Evolutionary conservation across 2,113 vertebrate genomes (phyloP).

Genomic region (rabbit (Oryctolagus cuniculus)): DNA sequence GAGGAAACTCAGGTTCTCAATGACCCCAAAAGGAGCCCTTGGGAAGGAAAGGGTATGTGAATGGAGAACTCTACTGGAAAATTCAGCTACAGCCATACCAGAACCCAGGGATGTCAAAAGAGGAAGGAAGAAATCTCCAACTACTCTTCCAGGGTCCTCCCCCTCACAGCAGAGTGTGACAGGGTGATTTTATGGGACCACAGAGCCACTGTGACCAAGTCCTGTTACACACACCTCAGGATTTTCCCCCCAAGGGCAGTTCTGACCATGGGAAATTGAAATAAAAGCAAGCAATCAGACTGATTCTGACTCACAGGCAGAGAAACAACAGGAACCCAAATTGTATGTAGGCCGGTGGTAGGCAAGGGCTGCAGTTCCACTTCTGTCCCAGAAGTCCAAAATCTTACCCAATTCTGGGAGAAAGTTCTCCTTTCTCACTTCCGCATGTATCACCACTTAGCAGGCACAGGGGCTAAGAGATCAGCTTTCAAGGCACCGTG

Average conservation of each 20-base stretch:
- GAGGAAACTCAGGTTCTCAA: neutral
- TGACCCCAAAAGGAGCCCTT: neutral
- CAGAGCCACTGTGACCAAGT: neutral
- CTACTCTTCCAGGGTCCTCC: neutral
- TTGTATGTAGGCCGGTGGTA: neutral
- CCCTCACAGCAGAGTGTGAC: neutral
- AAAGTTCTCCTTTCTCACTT: neutral
- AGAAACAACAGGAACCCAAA: conserved; percentile 36
- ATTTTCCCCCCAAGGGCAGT: neutral
- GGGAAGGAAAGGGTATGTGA: neutral
- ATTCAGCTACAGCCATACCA: conserved; percentile 4
- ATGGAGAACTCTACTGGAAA: neutral
- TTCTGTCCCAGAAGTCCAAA: neutral
- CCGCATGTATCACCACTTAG: neutral
- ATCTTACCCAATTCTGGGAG: neutral
- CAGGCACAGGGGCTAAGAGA: neutral
- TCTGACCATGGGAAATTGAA: neutral
- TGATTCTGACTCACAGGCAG: conserved; percentile 9
- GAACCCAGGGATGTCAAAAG: neutral
- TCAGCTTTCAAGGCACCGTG: conserved; percentile 2
- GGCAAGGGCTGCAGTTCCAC: neutral
- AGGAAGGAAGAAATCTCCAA: conserved; percentile 5
- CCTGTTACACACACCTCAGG: neutral
- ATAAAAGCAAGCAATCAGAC: neutral
- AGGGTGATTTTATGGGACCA: neutral